phyloP scores from a whole-genome alignment of 2,797 vertebrate genomes.

The Mormyrops boulengeri region DNA sequence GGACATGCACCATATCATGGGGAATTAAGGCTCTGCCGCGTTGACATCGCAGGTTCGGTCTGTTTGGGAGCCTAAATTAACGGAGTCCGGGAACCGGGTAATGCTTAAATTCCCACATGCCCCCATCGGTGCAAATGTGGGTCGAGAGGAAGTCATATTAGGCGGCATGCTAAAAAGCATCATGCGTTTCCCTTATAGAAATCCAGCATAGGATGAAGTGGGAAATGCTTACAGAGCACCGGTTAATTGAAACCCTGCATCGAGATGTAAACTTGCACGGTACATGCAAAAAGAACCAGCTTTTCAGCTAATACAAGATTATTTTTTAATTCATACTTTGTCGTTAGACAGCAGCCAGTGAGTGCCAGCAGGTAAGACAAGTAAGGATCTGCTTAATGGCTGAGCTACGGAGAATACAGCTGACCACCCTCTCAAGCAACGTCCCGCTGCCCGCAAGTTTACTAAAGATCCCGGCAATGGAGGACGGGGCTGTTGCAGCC shows the following conservation, averaged over 20 bases:
- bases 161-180: neutral
- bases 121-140: neutral
- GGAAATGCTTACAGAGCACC: slow-evolving; percentile 7
- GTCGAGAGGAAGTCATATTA: neutral
- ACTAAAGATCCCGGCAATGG: slow-evolving; percentile 44
- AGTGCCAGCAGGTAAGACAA: neutral
- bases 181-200: neutral
- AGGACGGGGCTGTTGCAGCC: slow-evolving; percentile 22
- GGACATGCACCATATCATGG: neutral
- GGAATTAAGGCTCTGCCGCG: neutral
- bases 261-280: neutral
- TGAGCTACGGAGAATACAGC: slow-evolving; percentile 68
- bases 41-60: neutral
- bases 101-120: neutral
- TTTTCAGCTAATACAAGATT: neutral
- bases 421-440: slow-evolving; percentile 59
- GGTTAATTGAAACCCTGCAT: neutral
- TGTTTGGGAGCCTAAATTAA: neutral
- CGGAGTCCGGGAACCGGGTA: neutral
- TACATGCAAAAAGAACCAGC: neutral
- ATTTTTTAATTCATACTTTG: neutral
- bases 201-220: neutral
- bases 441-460: slow-evolving; percentile 49
- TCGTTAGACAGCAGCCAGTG: neutral
- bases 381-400: slow-evolving; percentile 57